These are phyloP conservation scores for Ptychoptera albimana DNA, from an alignment of 2,888 invertebrate species.

Conservation along the genomic window DNA sequence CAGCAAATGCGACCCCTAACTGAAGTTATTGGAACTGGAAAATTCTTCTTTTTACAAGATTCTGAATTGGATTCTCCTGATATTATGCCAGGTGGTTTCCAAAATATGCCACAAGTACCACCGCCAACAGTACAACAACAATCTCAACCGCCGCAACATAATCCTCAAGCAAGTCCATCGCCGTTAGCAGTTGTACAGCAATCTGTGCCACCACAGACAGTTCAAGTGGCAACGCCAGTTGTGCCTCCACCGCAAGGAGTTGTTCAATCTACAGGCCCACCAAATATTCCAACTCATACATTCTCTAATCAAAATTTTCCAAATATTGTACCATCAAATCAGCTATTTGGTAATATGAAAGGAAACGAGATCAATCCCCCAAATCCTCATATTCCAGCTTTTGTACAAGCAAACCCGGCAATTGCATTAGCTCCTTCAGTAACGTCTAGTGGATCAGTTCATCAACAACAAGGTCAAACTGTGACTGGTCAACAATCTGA, in stretches of 20 bases:
- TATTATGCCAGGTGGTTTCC: constrained; percentile 15
- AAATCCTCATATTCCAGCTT: constrained; percentile 12
- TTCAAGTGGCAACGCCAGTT: constrained; percentile 12
- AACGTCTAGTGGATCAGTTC: not conserved
- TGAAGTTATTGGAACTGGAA: constrained; percentile 60
- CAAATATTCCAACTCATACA: constrained; percentile 59
- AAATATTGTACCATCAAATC: constrained; percentile 27
- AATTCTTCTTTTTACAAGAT: constrained; percentile 75
- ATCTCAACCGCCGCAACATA: constrained; percentile 7
- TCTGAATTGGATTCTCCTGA: constrained; percentile 73
- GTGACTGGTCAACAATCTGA: too few species aligned
- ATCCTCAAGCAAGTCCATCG: constrained; percentile 5
- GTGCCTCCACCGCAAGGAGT: constrained; percentile 14
- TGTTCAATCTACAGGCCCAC: constrained; percentile 18
- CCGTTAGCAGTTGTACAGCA: constrained; percentile 9
- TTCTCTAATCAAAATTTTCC: constrained; percentile 73
- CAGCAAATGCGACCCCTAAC: constrained; percentile 46
- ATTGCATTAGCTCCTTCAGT: constrained; percentile 18
- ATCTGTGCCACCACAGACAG: constrained; percentile 9
- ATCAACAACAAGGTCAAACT: constrained; percentile 1
- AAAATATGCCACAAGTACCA: not conserved
- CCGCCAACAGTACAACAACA: constrained; percentile 10
- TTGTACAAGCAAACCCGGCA: constrained; percentile 19
- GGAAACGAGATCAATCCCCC: constrained; percentile 5
- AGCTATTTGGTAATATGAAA: constrained; percentile 35